Percentiles rank a stretch among this genome's conserved stretches.
Conservation (phyloP, 2,888 invertebrate species). For the Diloba caeruleocephala region DNA sequence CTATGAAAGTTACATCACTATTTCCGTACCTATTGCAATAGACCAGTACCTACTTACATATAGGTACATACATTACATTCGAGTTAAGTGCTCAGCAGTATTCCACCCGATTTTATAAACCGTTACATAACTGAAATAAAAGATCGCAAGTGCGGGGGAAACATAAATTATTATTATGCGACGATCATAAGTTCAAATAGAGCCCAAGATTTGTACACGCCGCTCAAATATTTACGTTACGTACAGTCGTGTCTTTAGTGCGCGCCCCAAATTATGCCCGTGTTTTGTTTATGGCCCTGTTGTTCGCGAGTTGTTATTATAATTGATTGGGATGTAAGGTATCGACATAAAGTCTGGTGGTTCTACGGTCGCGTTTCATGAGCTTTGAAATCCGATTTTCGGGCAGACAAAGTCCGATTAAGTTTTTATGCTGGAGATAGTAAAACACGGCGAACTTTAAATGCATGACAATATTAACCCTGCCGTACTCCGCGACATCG, state of each 20-base stretch:
- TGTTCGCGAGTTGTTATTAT: slow-evolving; percentile 15
- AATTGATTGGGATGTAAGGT: slow-evolving; percentile 15
- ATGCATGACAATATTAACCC: too few species aligned
- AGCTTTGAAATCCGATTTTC: too few species aligned
- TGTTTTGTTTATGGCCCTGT: slow-evolving; percentile 13
- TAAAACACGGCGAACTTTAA: too few species aligned
- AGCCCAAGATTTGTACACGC: slow-evolving; percentile 37
- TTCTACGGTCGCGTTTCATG: too few species aligned
- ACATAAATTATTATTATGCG: slow-evolving; percentile 44
- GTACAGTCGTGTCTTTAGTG: slow-evolving; percentile 18
- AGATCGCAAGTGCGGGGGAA: slow-evolving; percentile 13
- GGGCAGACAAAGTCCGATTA: too few species aligned
- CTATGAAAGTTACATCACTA: too few species aligned
- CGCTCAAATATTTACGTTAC: slow-evolving; percentile 41
- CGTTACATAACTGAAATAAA: slow-evolving; percentile 20
- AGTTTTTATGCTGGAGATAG: too few species aligned
- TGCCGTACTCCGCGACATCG: too few species aligned
- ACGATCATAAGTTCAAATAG: slow-evolving; percentile 46
- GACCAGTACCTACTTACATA: too few species aligned
- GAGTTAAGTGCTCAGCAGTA: not conserved
- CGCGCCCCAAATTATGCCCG: slow-evolving; percentile 28
- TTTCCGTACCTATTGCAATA: too few species aligned
- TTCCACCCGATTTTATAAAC: slow-evolving; percentile 5
- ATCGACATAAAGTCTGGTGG: not conserved
- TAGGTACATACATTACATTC: too few species aligned